Base-by-base conservation (phyloP, 2,113 vertebrate species). In the Sterrhoptilus dennistouni region DNA sequence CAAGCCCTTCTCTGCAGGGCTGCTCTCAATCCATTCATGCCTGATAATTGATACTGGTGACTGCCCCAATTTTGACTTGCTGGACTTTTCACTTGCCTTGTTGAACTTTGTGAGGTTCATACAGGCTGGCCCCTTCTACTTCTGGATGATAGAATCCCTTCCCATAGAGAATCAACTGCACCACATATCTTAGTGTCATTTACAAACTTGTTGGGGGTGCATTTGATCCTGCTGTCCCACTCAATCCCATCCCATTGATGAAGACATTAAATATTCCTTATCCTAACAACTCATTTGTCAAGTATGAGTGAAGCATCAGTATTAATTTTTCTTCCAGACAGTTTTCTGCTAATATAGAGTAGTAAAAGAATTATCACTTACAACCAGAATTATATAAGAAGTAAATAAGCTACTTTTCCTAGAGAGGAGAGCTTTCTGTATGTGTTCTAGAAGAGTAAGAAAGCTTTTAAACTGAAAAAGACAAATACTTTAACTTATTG, bases 41-140 rank as follows among this genome's bases (percentile, higher is more conserved):
- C 14, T 22, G 9, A 33, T 45, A 50, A 33, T 0, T 3, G 3
- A 12, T 71, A 56, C 0, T 42, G 21, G 20, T 40, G 20, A 35
- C 35, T 25, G 7, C 9, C 33, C 29, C 42, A 28, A 4, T 16
- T 0, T 16, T 0, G 0, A 49, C 21, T 35, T 64, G 57, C 35
- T 63, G 85, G 20, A 18, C 28, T 61, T 79, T 49, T 47, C 57
- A 40, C 35, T 49, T 70, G 40, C 24, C 15, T 38, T 63, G 24
- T 35, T 63, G n/a, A 79, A 54, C 10, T 70, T 70, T 0, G 0
- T 54, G n/a, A 49, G 42, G 16, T 49, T 63, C 28, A n/a, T 40
- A 29, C 15, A 54, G 19, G 16, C 8, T 20, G 0, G 2, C n/a
- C 14, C 3, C 20, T 63, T 20, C 27, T 31, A 25, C 40, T 14